Evolutionary conservation across 1,140 invertebrate genomes (phyloP), one percentile per base, ranked within the genome.

Genomic region (Trichogramma pretiosum): DNA sequence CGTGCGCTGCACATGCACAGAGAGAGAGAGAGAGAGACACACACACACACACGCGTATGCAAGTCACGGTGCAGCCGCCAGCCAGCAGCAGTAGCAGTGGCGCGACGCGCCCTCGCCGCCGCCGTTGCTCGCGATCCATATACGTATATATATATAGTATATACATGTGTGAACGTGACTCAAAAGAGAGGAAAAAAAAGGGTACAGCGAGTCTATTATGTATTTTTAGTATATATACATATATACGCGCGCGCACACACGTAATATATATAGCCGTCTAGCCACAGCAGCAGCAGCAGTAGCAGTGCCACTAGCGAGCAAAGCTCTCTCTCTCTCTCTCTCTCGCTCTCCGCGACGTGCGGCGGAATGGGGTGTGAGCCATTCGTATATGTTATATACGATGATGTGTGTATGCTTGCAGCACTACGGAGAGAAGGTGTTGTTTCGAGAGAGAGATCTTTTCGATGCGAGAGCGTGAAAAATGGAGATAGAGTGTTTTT

Each of bases 101-200:
- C n/a, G n/a, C n/a, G n/a, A n/a, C n/a, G n/a, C n/a, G n/a, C n/a
- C n/a, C n/a, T n/a, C n/a, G n/a, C n/a, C n/a, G n/a, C n/a, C n/a
- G n/a, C n/a, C n/a, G n/a, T n/a, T n/a, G n/a, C n/a, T n/a, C n/a
- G n/a, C n/a, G n/a, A n/a, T n/a, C n/a, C n/a, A n/a, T n/a, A n/a
- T n/a, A n/a, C n/a, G n/a, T n/a, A n/a, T n/a, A n/a, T n/a, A n/a
- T n/a, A n/a, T n/a, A n/a, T n/a, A n/a, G n/a, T n/a, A n/a, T n/a
- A n/a, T n/a, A n/a, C n/a, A n/a, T n/a, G n/a, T n/a, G n/a, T n/a
- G 35, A 44, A 50, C 48, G 48, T 50, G 48, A 50, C 41, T 50
- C 36, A 48, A 48, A 48, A 37, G 33, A 50, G 48, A 44, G n/a
- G n/a, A n/a, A n/a, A 44, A 41, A 41, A 36, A 38, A 44, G 40